A percentile compares a stretch with the other conserved stretches of the same genome.
phyloP scores from a whole-genome alignment of 30 jellyfish, hydroid and myxozoan species.

The Sanderia malayensis region DNA sequence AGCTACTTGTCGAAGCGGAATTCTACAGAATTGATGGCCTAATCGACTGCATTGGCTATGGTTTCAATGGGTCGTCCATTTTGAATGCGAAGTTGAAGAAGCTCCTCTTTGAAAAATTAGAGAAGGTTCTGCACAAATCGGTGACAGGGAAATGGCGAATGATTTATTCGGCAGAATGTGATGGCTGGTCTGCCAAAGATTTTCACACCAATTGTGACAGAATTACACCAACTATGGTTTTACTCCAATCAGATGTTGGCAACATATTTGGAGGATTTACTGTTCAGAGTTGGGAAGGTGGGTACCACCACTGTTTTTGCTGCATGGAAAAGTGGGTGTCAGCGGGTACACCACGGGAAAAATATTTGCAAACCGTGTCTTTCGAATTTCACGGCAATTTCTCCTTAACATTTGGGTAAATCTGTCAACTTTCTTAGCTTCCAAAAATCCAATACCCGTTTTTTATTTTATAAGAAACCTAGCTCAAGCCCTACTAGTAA shows the following conservation, averaged over 20 bases:
- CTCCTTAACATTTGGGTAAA: too few relatives aligned
- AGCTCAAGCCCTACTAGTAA: too few relatives aligned
- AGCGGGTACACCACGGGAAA: too few relatives aligned
- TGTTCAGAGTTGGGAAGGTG: neutral
- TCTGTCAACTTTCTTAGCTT: too few relatives aligned
- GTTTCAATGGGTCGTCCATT: neutral
- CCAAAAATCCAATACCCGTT: too few relatives aligned
- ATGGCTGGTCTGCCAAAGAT: slow-evolving; percentile 8
- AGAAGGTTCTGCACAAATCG: neutral
- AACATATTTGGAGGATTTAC: slow-evolving; percentile 21
- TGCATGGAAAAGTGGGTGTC: too few relatives aligned
- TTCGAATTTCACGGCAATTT: too few relatives aligned
- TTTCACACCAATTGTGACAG: slow-evolving; percentile 14
- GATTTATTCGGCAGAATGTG: slow-evolving; percentile 3
- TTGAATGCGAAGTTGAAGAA: neutral
- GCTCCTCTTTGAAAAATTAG: neutral
- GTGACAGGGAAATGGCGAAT: neutral
- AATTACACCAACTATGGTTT: slow-evolving; percentile 6
- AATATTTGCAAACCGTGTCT: too few relatives aligned
- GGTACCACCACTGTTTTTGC: too few relatives aligned
- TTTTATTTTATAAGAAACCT: too few relatives aligned
- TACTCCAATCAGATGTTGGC: slow-evolving; percentile 8
- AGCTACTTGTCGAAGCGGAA: neutral
- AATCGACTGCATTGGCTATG: neutral
- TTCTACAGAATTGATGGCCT: neutral